These are phyloP conservation scores for Agriopis marginaria DNA, from an alignment of 2,888 invertebrate genomes.

Conservation along the genomic window DNA sequence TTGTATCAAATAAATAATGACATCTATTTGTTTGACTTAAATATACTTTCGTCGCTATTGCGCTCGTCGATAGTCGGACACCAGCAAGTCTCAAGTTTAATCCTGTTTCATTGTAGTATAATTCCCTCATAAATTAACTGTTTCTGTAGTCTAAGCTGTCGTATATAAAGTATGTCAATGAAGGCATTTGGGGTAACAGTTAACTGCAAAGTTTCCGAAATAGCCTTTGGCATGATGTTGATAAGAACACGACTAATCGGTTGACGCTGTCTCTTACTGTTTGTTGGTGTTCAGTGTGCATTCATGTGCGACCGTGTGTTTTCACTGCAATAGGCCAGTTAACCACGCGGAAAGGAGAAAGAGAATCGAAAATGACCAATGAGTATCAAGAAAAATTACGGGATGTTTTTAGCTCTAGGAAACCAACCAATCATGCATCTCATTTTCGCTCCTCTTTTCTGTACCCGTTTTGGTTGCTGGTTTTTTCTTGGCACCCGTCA, in stretches of 20 bases:
- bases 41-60: neutral
- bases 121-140: neutral
- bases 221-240: conserved; percentile 72
- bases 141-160: neutral
- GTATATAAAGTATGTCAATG: conserved; percentile 44
- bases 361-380: conserved; percentile 15
- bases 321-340: conserved; percentile 37
- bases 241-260: conserved; percentile 71
- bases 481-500: conserved; percentile 18
- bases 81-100: neutral
- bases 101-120: conserved; percentile 1
- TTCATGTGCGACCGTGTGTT: conserved; percentile 62
- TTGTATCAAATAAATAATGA: too few relatives aligned
- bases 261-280: conserved; percentile 67
- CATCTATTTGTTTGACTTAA: neutral
- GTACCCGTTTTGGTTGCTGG: conserved; percentile 9
- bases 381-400: neutral
- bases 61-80: too few relatives aligned
- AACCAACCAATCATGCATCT: neutral
- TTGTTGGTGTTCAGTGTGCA: conserved; percentile 85
- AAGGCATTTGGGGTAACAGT: conserved; percentile 67
- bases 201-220: conserved; percentile 52
- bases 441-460: conserved; percentile 1
- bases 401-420: neutral
- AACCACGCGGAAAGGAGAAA: conserved; percentile 5